These are phyloP conservation scores for Wiebesia pumilae DNA, from an alignment of 1,140 invertebrate genomes.

Conservation along the genomic window DNA sequence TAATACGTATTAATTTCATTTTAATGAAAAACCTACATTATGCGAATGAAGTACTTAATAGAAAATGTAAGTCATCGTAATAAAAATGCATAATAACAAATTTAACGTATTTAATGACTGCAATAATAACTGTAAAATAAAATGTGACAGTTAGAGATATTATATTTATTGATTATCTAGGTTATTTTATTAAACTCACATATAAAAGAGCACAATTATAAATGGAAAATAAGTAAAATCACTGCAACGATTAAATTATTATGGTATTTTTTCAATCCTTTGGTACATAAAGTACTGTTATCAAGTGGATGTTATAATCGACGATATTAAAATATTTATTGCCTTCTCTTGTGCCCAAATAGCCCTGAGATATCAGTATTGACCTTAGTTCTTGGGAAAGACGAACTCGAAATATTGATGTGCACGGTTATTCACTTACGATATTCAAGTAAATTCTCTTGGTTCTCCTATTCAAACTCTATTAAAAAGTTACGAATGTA, in stretches of 20 bases:
- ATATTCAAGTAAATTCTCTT: neutral
- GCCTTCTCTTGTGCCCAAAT: conserved; percentile 56
- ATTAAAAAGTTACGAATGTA: neutral
- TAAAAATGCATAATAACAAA: neutral
- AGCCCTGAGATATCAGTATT: conserved; percentile 56
- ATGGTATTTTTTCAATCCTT: conserved; percentile 8
- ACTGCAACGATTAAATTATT: conserved; percentile 14
- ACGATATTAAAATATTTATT: conserved; percentile 50
- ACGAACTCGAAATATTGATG: conserved; percentile 1
- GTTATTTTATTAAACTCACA: too few relatives aligned
- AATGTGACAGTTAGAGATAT: too few relatives aligned
- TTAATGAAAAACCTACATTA: neutral
- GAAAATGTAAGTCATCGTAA: neutral
- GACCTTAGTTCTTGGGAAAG: conserved; percentile 51
- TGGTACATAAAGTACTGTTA: conserved; percentile 8
- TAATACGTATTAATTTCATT: too few relatives aligned
- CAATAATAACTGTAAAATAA: too few relatives aligned
- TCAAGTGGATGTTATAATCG: conserved; percentile 45
- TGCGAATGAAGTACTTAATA: neutral
- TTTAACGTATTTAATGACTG: neutral
- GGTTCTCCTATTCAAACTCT: neutral
- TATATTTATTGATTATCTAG: too few relatives aligned
- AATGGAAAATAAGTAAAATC: neutral
- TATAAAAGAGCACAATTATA: neutral
- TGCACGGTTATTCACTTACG: conserved; percentile 1